Conservation (phyloP, 2,797 vertebrate species). For the Onychomys leucogaster region DNA sequence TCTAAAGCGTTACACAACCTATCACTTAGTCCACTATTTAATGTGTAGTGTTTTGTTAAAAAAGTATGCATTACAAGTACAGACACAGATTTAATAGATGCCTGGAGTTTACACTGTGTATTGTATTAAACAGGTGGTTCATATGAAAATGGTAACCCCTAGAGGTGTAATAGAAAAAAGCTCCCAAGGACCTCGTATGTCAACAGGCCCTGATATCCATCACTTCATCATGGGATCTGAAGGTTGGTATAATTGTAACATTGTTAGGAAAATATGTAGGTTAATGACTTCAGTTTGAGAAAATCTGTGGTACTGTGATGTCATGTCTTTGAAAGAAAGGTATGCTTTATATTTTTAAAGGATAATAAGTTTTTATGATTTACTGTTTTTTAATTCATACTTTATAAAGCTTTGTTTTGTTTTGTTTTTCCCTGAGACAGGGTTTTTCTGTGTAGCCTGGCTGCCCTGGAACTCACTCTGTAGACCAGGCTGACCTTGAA, state of each 20-base stretch:
- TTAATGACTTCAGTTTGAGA: slow-evolving; percentile 74
- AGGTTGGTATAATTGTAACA: slow-evolving; percentile 89
- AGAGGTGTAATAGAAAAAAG: slow-evolving; percentile 97
- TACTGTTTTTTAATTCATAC: slow-evolving; percentile 63
- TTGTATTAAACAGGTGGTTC: slow-evolving; percentile 92
- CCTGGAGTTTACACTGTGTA: slow-evolving; percentile 67
- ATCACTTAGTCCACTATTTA: slow-evolving; percentile 48
- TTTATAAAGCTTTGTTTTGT: slow-evolving; percentile 48
- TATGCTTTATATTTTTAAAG: slow-evolving; percentile 61
- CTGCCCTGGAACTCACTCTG: not conserved
- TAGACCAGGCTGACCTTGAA: not conserved
- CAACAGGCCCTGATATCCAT: slow-evolving; percentile 97
- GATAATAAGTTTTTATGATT: slow-evolving; percentile 29
- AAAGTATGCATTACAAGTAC: slow-evolving; percentile 13
- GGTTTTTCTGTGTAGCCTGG: not conserved
- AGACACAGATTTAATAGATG: slow-evolving; percentile 41
- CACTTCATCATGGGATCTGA: slow-evolving; percentile 99
- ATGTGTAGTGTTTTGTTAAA: slow-evolving; percentile 49
- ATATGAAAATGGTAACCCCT: slow-evolving; percentile 98
- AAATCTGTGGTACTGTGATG: slow-evolving; percentile 76
- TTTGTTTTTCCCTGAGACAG: not conserved
- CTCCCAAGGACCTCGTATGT: slow-evolving; percentile 98
- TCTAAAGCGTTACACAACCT: slow-evolving; percentile 54
- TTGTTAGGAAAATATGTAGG: slow-evolving; percentile 72
- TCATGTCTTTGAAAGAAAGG: slow-evolving; percentile 63